Evolutionary conservation across 2,113 vertebrate genomes (phyloP), one percentile per base, ranked within the genome.

Genomic region (Chaenogobius annularis): DNA sequence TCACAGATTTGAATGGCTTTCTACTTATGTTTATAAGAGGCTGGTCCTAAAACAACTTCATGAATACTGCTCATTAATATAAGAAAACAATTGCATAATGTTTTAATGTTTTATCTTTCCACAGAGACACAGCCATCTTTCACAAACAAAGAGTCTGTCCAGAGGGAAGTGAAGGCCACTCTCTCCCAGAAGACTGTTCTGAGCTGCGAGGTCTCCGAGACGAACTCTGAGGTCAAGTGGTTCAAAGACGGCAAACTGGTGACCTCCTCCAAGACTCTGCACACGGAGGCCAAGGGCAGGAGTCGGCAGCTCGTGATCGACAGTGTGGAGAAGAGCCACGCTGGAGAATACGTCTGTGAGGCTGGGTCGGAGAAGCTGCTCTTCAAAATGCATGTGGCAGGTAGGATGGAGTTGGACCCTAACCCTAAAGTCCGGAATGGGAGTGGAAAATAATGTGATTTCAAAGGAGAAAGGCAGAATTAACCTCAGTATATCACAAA

Each of bases 291-390:
- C 0, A 85, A 79, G 7, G 93, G 89, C 31, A 91, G 87, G 67
- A 87, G 52, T 31, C 91, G 93, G 0, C 87, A 77, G 70, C 89
- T 96, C 77, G 73, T 92, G 55, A 52, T 96, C 0, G 86, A 92
- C 23, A 91, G 92, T 3, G 89, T 92, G 69, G 93, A 94, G 85
- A 93, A 90, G 84, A 94, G 86, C 56, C 93, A 96, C 47, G 90
- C 82, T 14, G 95, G 95, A 75, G 92, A 94, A 61, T 96, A 95
- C 64, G 88, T 3, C 81, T 95, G 94, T 71, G 93, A 94, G 72
- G 92, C 86, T 48, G 91, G 87, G 6, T 85, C 78, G 40, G 93
- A 95, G 83, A 95, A 90, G 43, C n/a, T 95, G 68, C 78, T 64
- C 9, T 95, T 93, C 67, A 93, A 89, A 65, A 10, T 95, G 52